A percentile compares a stretch with the other conserved stretches of the same genome.
These are phyloP conservation scores for Pseudolaguvia tuberculata DNA, from an alignment of 2,113 vertebrate species.

Conservation along the genomic window DNA sequence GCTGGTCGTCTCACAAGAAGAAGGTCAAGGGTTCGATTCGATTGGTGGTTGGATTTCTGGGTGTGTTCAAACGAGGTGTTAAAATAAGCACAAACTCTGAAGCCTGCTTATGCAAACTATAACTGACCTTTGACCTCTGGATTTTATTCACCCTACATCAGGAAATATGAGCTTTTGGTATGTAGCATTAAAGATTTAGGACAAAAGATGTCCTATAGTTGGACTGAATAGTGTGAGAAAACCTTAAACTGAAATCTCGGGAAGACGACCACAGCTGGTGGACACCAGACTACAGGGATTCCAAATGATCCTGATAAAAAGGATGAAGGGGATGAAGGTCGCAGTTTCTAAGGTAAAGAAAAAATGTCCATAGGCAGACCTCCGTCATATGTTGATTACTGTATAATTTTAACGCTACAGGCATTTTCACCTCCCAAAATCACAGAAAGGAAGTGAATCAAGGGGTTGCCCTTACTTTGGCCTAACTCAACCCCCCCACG, in stretches of 20 bases:
- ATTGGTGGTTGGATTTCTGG: no score
- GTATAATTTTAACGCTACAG: constrained; percentile 46
- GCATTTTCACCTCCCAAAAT: constrained; percentile 60
- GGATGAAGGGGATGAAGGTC: not conserved
- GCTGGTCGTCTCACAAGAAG: no score
- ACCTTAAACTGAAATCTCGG: not conserved
- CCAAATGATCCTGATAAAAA: not conserved
- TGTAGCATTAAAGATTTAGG: constrained; percentile 8
- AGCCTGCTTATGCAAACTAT: constrained; percentile 68
- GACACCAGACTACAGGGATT: not conserved
- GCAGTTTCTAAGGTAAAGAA: not conserved
- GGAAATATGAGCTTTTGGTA: constrained; percentile 22
- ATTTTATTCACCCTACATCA: constrained; percentile 52
- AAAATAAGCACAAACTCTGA: constrained; percentile 65
- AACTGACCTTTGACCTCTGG: constrained; percentile 55
- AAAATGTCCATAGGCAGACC: not conserved
- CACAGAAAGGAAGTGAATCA: constrained; percentile 52
- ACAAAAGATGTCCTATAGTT: not conserved
- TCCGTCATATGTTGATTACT: not conserved
- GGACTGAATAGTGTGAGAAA: constrained; percentile 7
- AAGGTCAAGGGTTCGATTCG: no score
- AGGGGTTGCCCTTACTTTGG: constrained; percentile 41
- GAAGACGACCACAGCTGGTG: no score
- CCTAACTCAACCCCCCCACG: constrained; percentile 58
- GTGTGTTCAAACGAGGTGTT: no score